Conservation (phyloP, 1,140 invertebrate species). For the Sinonovacula constricta region DNA sequence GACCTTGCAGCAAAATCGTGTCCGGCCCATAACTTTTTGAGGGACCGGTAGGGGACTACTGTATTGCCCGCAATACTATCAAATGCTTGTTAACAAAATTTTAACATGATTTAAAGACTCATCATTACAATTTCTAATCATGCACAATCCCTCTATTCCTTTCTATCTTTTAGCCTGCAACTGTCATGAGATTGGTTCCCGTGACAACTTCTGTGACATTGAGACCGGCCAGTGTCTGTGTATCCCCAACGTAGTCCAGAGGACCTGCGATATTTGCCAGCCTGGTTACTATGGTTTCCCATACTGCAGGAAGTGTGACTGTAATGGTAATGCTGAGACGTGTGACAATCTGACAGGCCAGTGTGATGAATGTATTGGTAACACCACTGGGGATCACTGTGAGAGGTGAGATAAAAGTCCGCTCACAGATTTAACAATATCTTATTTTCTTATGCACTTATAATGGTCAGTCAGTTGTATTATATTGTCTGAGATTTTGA, state of each 20-base stretch:
- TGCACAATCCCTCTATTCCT: neutral
- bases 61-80: too few species aligned
- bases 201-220: conserved; percentile 97
- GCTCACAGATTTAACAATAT: too few species aligned
- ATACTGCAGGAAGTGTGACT: conserved; percentile 95
- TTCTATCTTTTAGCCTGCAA: conserved; percentile 86
- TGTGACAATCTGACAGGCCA: conserved; percentile 95
- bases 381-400: conserved; percentile 92
- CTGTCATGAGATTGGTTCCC: conserved; percentile 95
- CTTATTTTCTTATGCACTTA: too few species aligned
- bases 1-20: too few species aligned
- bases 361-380: conserved; percentile 93
- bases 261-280: conserved; percentile 84
- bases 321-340: conserved; percentile 96
- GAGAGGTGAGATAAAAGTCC: conserved; percentile 84
- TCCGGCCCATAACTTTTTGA: too few species aligned
- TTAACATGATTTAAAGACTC: too few species aligned
- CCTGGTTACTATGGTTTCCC: conserved; percentile 86
- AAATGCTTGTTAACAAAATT: too few species aligned
- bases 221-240: conserved; percentile 96
- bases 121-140: neutral
- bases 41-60: too few species aligned
- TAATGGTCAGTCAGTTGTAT: too few species aligned
- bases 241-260: conserved; percentile 92
- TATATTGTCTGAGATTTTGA: too few species aligned